Base-by-base conservation (phyloP, 2,797 vertebrate species). In the Acrossocheilus wenchowensis region DNA sequence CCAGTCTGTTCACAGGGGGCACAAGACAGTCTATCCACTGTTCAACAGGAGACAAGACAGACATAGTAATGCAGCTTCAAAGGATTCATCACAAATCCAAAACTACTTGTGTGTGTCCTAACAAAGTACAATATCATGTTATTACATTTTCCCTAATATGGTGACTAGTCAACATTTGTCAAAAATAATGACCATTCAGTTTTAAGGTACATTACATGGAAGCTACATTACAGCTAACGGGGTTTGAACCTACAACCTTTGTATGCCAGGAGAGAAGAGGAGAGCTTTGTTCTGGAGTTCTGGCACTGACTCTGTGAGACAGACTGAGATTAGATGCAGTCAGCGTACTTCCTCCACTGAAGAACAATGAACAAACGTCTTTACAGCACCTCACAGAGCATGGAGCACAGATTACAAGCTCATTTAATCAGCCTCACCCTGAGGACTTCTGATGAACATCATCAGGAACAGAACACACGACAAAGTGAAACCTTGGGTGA, bases 341-440 rank as follows among this genome's bases (percentile, higher is more conserved):
- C 89, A 88, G 36, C n/a, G 23, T 45, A 69, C 82, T 90, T 89
- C 83, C 87, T 87, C 71, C 26, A 54, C 80, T 82, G 48, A 43
- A 88, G 82, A 83, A 89, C 90, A 89, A 90, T 82, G 79, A 57
- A 79, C 62, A 71, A 54, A 69, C 10, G 54, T 66, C 68, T 71
- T 60, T 60, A 78, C 30, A 26, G 72, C 79, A 64, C 36, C 69
- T 73, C 45, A 15, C 2, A n/a, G 64, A 60, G 48, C 60, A 74
- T 7, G 17, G 34, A 62, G 30, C 52, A 48, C 41, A 39, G 66
- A 83, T 80, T 39, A 54, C 62, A 39, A 57, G 15, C 39, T 74
- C 80, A 78, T 43, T 54, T 48, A 78, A 78, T 77, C 48, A n/a
- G 19, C 36, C 62, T 85, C 52, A 48, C 77, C 50, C 52, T 12